Evolutionary conservation across 2,113 vertebrate species (phyloP), one percentile per base, ranked within the genome.

Genomic region (Pholis gunnellus): DNA sequence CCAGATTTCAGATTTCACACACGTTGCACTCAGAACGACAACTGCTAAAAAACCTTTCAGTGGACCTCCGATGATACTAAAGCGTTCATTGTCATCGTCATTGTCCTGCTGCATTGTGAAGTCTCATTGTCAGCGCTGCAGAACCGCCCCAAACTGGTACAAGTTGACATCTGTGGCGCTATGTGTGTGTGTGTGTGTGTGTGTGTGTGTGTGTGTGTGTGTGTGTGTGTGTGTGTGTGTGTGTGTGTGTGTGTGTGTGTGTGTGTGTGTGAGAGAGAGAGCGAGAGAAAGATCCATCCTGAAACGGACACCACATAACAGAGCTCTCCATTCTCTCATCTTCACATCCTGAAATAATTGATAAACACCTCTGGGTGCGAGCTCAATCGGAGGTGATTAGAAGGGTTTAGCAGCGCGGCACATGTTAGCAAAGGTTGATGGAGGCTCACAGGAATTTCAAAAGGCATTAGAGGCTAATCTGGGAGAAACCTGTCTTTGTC

Each of bases 401-500:
- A 87, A 61, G 73, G 34, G 14, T 65, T 46, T 4, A 59, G 48
- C 79, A 91, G 85, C 80, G 88, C 46, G 46, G 68, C 71, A 15
- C 80, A 71, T 71, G 80, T 79, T 81, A 36, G 85, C 50, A 73
- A 84, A 88, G 86, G 73, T 89, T 60, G 40, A 59, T 20, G 11
- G 48, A 31, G n/a, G 70, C 54, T 34, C 13, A n/a, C 11, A 67
- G 74, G 76, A 77, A 91, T 87, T 90, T 91, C 69, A 85, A 79
- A 78, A 31, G 72, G 85, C 54, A 87, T 87, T 85, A 89, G 85
- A 8, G 11, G 22, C 83, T 93, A 90, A 92, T 93, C 89, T 88
- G 52, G 78, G 87, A 87, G 89, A 89, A 93, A 92, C 91, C 81
- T 79, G 84, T 70, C 89, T 90, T 93, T 92, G 93, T 94, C 89